Evolutionary conservation across 2,113 vertebrate genomes (phyloP), one percentile per base, ranked within the genome.

Genomic region (Entomyzon cyanotis): DNA sequence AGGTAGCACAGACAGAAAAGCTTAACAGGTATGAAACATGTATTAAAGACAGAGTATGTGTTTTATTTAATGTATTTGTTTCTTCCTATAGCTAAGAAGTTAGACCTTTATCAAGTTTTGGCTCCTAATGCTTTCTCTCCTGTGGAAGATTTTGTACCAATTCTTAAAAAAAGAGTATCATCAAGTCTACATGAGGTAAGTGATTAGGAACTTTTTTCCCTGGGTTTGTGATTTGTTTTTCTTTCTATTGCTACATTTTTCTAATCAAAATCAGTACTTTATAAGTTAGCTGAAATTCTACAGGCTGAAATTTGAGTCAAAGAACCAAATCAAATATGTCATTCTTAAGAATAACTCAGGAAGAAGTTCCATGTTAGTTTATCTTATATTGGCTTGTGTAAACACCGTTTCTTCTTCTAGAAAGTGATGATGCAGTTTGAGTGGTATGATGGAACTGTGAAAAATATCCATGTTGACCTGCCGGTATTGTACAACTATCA

Each of bases 391-490:
- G 41, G 25, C 20, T 58, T 89, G 59, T 77, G 46, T 84, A 86
- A 86, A 77, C 16, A 71, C 14, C 28, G 4, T 76, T 84, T 75
- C 11, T 55, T 24, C 46, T 91, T 90, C 23, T 94, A 99, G 99
- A 98, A 97, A 84, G 97, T 91, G 4, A 98, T 98, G 98, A 91
- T 98, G 23, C 98, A 98, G 59, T 98, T 98, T 84, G 97, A 98
- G 44, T 99, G 98, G 98, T 95, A 95, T 7, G 98, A 99, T 30
- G 98, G 98, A 56, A 98, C 98, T 8, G 49, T 98, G 69, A 99
- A 98, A 96, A 98, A 99, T 30, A 47, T 99, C 31, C 98, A 99
- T 0, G 97, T 99, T 73, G 98, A 99, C 64, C 96, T 96, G 20
- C 97, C 97, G 15, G 53, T 97, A 44, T 93, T 99, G 53, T 97